phyloP scores from a whole-genome alignment of 2,797 vertebrate species.

The Sebastes matsubarae region DNA sequence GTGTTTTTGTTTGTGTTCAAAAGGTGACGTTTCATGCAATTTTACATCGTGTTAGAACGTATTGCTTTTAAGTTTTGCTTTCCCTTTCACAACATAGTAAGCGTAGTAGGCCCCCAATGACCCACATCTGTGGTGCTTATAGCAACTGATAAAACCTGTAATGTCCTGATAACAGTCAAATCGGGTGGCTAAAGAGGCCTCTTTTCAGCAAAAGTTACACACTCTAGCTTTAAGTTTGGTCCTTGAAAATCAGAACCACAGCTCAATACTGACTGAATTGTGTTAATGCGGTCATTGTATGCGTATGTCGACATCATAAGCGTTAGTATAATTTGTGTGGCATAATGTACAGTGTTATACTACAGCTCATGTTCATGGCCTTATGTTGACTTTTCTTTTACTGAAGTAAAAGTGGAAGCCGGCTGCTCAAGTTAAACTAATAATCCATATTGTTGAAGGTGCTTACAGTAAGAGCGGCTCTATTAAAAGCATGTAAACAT shows the following conservation, averaged over 20 bases:
- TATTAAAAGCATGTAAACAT: conserved; percentile 39
- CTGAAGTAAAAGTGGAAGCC: not conserved
- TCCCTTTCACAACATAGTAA: too few species aligned
- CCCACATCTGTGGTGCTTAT: too few species aligned
- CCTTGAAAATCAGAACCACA: not conserved
- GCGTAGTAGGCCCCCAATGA: too few species aligned
- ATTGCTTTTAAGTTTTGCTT: too few species aligned
- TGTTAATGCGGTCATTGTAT: not conserved
- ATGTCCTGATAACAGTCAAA: too few species aligned
- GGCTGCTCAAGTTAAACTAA: not conserved
- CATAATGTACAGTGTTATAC: not conserved
- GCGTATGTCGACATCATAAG: not conserved
- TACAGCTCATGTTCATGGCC: not conserved
- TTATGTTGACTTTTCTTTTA: not conserved
- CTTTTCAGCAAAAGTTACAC: not conserved
- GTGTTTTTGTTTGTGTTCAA: too few species aligned
- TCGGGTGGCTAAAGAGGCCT: not conserved
- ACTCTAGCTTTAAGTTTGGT: not conserved
- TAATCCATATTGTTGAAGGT: not conserved
- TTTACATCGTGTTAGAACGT: too few species aligned
- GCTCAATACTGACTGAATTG: not conserved
- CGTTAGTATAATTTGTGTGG: not conserved
- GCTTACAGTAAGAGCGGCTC: not conserved
- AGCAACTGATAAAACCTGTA: too few species aligned
- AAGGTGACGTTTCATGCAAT: too few species aligned